These are phyloP conservation scores for Drosophila murphyi DNA, from an alignment of 1,140 invertebrate species.

Conservation along the genomic window DNA sequence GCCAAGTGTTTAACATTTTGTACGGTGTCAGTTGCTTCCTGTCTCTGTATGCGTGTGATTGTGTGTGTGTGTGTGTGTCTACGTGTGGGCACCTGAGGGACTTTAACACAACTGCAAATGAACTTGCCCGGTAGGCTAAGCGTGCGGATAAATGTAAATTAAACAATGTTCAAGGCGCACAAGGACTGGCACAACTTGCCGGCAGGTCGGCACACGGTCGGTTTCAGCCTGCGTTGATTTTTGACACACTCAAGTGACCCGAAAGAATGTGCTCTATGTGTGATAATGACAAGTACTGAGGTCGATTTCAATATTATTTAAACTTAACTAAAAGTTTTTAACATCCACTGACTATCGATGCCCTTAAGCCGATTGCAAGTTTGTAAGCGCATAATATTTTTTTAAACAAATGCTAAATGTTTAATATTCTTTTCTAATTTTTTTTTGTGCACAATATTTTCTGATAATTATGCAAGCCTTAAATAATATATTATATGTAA, in stretches of 20 bases:
- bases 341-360: too few relatives aligned
- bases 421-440: too few relatives aligned
- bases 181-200: conserved; percentile 17
- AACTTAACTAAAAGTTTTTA: too few relatives aligned
- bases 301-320: neutral
- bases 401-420: too few relatives aligned
- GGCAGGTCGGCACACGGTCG: conserved; percentile 26
- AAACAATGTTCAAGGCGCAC: conserved; percentile 65
- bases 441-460: too few relatives aligned
- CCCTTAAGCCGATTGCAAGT: too few relatives aligned
- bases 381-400: too few relatives aligned
- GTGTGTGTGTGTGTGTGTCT: conserved; percentile 60
- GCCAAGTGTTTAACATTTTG: conserved; percentile 84
- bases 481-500: too few relatives aligned
- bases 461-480: too few relatives aligned
- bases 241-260: conserved; percentile 46
- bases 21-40: conserved; percentile 83
- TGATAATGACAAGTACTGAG: conserved; percentile 10
- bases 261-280: neutral
- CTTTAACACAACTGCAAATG: conserved; percentile 53
- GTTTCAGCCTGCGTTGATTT: conserved; percentile 66
- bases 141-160: conserved; percentile 84
- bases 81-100: conserved; percentile 45
- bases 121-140: conserved; percentile 71
- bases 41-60: conserved; percentile 48